These are phyloP conservation scores for Lithodes maja DNA, from an alignment of 2,888 invertebrate genomes.

Conservation along the genomic window DNA sequence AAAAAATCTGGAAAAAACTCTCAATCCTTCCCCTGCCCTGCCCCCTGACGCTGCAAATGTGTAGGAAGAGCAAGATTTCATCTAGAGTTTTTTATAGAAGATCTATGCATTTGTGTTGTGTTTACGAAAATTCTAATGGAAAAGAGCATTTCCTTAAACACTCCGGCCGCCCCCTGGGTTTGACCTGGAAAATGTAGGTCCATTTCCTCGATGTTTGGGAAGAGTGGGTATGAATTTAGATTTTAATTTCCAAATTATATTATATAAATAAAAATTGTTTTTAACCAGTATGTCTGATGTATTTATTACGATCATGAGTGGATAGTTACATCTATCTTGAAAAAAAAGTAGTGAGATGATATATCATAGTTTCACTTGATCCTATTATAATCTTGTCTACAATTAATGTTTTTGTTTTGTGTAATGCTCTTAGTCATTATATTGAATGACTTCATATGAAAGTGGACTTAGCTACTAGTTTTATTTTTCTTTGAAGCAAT, in stretches of 20 bases:
- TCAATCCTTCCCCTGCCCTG: conserved; percentile 42
- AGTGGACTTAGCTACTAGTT: too few species aligned
- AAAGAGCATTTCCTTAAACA: conserved; percentile 93
- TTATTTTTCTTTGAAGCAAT: too few species aligned
- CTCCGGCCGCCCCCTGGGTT: conserved; percentile 79
- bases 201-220: conserved; percentile 38
- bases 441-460: too few species aligned
- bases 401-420: too few species aligned
- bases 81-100: conserved; percentile 70
- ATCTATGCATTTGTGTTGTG: conserved; percentile 83
- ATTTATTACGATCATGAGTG: conserved; percentile 50
- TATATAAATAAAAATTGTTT: conserved; percentile 25
- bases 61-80: conserved; percentile 71
- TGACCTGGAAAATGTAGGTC: conserved; percentile 5
- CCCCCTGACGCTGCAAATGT: conserved; percentile 71
- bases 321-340: conserved; percentile 24
- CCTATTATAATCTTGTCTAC: too few species aligned
- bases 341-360: conserved; percentile 3
- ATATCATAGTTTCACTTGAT: neutral
- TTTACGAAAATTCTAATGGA: conserved; percentile 86
- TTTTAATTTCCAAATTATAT: conserved; percentile 37
- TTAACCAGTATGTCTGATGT: conserved; percentile 38
- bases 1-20: neutral
- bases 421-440: too few species aligned
- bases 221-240: conserved; percentile 8